phyloP scores from a whole-genome alignment of 2,888 invertebrate species.

The Xanthostigma xanthostigma region DNA sequence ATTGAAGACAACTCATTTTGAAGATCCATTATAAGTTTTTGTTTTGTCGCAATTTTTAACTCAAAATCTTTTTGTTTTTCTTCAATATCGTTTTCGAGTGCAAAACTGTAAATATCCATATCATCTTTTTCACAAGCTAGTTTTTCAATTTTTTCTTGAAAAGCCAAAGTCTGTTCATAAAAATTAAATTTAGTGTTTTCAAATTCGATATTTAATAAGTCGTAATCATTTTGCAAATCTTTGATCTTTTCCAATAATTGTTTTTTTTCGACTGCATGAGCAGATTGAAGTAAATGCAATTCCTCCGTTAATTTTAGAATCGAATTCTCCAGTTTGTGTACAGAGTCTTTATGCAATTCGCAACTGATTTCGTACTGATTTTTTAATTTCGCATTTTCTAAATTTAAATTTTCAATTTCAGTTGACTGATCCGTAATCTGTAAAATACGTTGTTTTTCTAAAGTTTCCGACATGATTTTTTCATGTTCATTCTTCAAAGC shows the following conservation, averaged over 20 bases:
- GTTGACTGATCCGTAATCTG: neutral
- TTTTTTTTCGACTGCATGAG: neutral
- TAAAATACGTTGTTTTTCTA: neutral
- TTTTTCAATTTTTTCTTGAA: too few relatives aligned
- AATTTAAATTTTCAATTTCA: conserved; percentile 11
- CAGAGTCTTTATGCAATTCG: too few relatives aligned
- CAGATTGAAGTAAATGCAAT: too few relatives aligned
- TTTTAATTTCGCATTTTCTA: conserved; percentile 10
- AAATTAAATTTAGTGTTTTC: neutral
- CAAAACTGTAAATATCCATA: too few relatives aligned
- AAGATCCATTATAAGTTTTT: neutral
- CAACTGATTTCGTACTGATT: neutral
- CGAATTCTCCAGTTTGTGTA: too few relatives aligned
- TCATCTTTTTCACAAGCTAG: too few relatives aligned
- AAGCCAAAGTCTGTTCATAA: too few relatives aligned
- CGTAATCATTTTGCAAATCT: conserved; percentile 8
- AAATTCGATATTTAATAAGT: conserved; percentile 7
- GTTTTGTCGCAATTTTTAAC: neutral
- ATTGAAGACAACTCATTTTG: neutral
- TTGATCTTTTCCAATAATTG: conserved; percentile 8
- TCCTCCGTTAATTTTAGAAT: too few relatives aligned
- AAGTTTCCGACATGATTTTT: neutral
- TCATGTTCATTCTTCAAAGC: conserved; percentile 13
- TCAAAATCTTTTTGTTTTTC: too few relatives aligned
- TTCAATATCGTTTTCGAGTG: too few relatives aligned